Conservation (phyloP, 2,113 vertebrate genomes). For the Bombycilla garrulus region DNA sequence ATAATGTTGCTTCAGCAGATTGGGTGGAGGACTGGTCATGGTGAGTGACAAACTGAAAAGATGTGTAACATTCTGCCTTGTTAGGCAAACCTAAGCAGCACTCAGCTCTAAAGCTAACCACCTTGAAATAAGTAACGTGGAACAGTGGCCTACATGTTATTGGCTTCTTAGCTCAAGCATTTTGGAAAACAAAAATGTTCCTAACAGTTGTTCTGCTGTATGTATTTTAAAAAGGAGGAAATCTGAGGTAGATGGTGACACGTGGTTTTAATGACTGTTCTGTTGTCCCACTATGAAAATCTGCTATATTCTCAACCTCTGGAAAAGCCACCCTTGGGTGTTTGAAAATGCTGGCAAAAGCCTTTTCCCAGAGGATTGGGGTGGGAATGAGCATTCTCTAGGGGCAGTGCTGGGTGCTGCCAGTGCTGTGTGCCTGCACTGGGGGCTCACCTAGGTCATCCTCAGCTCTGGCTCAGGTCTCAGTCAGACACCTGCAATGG, state of each 20-base stretch:
- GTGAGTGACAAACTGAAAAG: background rate
- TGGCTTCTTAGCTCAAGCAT: background rate
- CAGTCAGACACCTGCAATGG: background rate
- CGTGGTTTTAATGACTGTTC: background rate
- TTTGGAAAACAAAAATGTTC: background rate
- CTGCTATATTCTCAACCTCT: background rate
- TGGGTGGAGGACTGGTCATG: background rate
- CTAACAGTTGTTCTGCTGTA: background rate
- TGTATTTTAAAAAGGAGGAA: background rate
- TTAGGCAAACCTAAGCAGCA: background rate
- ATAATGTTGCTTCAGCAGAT: background rate
- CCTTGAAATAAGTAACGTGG: background rate
- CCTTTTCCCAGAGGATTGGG: background rate
- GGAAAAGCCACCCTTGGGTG: background rate
- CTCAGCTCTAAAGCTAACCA: background rate
- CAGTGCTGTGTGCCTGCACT: accelerated
- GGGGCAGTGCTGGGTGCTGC: background rate
- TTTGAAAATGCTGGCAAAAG: background rate
- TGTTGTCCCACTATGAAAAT: background rate
- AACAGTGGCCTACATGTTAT: background rate
- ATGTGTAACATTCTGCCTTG: background rate
- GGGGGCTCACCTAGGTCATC: background rate
- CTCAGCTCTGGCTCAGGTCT: background rate
- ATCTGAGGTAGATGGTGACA: background rate
- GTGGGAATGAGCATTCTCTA: background rate